Percentiles rank a stretch among this genome's conserved stretches.
Conservation (phyloP, 2,113 vertebrate genomes). For the Myrmophylax atrothorax region DNA sequence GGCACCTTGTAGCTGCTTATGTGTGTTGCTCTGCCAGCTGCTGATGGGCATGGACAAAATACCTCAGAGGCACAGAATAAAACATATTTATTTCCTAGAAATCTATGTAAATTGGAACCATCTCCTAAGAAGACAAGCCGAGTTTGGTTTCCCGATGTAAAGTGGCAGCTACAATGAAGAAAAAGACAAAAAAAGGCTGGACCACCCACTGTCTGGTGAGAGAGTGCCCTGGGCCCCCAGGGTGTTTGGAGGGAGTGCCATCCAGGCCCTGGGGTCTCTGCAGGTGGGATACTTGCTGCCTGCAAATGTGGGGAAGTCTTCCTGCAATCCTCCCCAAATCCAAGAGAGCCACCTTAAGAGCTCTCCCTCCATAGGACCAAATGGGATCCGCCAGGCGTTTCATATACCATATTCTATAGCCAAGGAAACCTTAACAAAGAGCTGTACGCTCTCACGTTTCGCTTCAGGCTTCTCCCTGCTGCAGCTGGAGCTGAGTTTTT, state of each 20-base stretch:
- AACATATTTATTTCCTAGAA: not conserved
- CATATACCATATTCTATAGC: conserved; percentile 75
- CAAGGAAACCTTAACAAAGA: conserved; percentile 76
- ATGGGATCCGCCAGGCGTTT: conserved; percentile 60
- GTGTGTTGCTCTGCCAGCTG: not conserved
- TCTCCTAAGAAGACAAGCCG: not conserved
- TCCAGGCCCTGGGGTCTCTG: not conserved
- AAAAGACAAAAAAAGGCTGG: conserved; percentile 4
- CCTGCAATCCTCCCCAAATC: not conserved
- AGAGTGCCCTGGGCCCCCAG: not conserved
- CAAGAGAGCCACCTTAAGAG: conserved; percentile 71
- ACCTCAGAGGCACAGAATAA: not conserved
- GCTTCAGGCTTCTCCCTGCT: conserved; percentile 71
- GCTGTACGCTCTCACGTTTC: conserved; percentile 61
- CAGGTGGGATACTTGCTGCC: conserved; percentile 36
- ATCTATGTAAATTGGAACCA: conserved; percentile 25
- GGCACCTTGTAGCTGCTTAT: not conserved
- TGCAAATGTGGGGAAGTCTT: not conserved
- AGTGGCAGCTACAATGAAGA: conserved; percentile 5
- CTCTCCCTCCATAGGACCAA: conserved; percentile 66
- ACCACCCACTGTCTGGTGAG: conserved; percentile 36
- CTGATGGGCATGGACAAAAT: not conserved
- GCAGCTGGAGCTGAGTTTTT: conserved; percentile 73
- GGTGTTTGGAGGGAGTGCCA: not conserved
- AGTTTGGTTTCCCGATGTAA: not conserved